Evolutionary conservation across 2,113 vertebrate genomes (phyloP), one percentile per base, ranked within the genome.

Genomic region (Nothobranchius kuhntae): DNA sequence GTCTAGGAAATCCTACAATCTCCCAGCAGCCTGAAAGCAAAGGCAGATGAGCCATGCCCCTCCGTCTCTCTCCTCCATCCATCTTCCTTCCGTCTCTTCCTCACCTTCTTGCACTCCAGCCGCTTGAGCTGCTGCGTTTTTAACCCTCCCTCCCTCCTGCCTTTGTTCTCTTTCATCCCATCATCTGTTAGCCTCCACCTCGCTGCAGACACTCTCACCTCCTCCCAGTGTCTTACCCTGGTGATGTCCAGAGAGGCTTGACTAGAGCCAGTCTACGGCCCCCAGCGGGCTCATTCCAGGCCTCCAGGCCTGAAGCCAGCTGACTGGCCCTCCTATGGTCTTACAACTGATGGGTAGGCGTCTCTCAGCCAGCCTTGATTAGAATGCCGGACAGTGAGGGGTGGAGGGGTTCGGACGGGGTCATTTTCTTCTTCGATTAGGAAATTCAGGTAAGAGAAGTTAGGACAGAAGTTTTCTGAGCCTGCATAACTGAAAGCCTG

Each of bases 1-100:
- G 80, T 86, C 84, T 79, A 88, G 89, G 90, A 91, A 91, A 91
- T 91, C 89, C 89, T 86, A 83, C 88, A 92, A 90, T 90, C 76
- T 90, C 73, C 45, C 73, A 58, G 63, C 82, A 73, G 85, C 77
- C 75, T 74, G 78, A 73, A 78, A 89, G 78, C 73, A 84, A 87
- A 72, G 82, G 84, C 86, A 90, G 87, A 89, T 89, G 88, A 90
- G 87, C 88, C 88, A 75, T 90, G 88, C 81, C 88, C 86, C 67
- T 82, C 77, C 75, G 75, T 87, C 82, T 77, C 78, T 87, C 60
- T 57, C 44, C 75, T 75, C 74, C 48, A 81, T 82, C 75, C 77
- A 59, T 85, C 80, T 82, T 81, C 57, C 71, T 78, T 66, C 60
- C 51, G 67, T 66, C 67, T 59, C 55, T 74, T 40, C 53, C 58